phyloP scores from a whole-genome alignment of 2,888 invertebrate species.

The Ellobium chinense region DNA sequence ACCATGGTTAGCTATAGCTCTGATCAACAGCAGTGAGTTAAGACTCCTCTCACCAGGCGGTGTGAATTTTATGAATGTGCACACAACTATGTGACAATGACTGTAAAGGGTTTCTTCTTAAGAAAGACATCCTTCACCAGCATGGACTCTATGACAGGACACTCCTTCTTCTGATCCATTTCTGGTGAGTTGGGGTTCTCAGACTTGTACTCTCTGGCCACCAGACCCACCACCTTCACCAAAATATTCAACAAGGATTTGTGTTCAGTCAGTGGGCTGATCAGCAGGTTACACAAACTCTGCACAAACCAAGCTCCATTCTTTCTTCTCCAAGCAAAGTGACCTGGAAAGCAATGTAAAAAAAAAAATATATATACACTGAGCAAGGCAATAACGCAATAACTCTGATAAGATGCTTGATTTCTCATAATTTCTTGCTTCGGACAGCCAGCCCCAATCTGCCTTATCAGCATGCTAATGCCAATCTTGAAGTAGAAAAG shows the following conservation, averaged over 20 bases:
- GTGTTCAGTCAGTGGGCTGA: slow-evolving; percentile 19
- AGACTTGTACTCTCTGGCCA: slow-evolving; percentile 54
- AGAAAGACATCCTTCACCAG: slow-evolving; percentile 61
- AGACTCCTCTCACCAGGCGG: no score
- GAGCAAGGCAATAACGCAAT: no score
- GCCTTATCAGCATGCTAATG: no score
- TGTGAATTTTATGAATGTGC: no score
- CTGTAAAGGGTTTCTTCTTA: no score
- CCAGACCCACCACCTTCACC: slow-evolving; percentile 52
- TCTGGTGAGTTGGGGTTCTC: slow-evolving; percentile 39
- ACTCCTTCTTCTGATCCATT: slow-evolving; percentile 57
- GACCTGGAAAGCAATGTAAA: slow-evolving; percentile 49
- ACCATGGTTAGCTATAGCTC: no score
- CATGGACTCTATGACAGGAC: slow-evolving; percentile 60
- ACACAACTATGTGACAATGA: no score
- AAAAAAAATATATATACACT: not conserved
- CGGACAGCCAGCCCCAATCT: no score
- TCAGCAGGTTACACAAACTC: slow-evolving; percentile 53
- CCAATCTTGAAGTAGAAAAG: no score
- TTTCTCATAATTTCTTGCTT: no score
- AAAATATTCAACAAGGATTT: slow-evolving; percentile 52
- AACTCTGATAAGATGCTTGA: no score
- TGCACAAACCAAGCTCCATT: slow-evolving; percentile 61
- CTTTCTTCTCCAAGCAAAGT: slow-evolving; percentile 61
- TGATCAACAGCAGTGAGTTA: no score